A percentile compares a stretch with the other conserved stretches of the same genome.
These are phyloP conservation scores for human DNA, from an alignment of 2,113 vertebrate genomes.

Conservation along the genomic window GRCh38 chr1:198501-199000, in stretches of 20 bases:
- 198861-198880: neutral
- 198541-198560: neutral
- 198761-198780: neutral
- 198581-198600: neutral
- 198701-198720: neutral
- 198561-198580: neutral
- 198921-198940: neutral
- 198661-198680: neutral
- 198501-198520: neutral
- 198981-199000: neutral
- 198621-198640: neutral
- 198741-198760: neutral
- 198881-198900: neutral
- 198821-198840: conserved; percentile 13
- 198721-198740: neutral
- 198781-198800: neutral
- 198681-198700: neutral
- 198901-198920: neutral
- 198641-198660: neutral
- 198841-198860: neutral
- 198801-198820: neutral
- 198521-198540: neutral
- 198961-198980: neutral
- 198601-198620: neutral
- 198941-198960: neutral